Evolutionary conservation across 2,113 vertebrate species (phyloP).

Genomic region (Procapra przewalskii): DNA sequence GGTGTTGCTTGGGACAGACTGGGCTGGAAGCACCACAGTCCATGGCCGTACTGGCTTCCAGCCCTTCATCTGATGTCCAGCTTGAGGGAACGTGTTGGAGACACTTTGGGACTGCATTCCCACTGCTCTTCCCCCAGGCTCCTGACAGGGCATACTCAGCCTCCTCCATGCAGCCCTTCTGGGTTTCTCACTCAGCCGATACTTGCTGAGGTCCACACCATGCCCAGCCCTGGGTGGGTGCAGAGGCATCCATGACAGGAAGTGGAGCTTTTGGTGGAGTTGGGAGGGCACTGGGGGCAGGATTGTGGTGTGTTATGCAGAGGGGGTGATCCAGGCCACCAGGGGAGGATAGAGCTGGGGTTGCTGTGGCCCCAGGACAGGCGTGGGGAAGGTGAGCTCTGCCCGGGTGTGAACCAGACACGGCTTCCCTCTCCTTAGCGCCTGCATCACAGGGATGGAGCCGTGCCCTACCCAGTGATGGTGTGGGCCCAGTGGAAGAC

Average conservation of each 20-base stretch:
- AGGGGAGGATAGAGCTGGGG: no score
- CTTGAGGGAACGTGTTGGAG: background rate
- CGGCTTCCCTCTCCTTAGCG: fast-evolving
- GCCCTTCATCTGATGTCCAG: background rate
- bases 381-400: background rate
- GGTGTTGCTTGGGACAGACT: background rate
- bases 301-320: fast-evolving
- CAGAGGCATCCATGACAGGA: background rate
- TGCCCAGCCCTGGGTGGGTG: background rate
- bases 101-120: background rate
- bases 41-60: background rate
- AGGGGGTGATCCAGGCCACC: background rate
- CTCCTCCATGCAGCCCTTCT: background rate
- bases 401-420: background rate
- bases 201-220: background rate
- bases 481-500: background rate
- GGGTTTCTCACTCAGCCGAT: background rate
- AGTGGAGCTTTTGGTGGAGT: background rate
- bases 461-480: background rate
- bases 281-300: background rate
- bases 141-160: background rate
- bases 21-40: background rate
- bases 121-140: no score
- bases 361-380: background rate
- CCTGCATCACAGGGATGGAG: background rate